Base-by-base conservation (phyloP, 2,888 invertebrate species). In the Andrena bucephala region DNA sequence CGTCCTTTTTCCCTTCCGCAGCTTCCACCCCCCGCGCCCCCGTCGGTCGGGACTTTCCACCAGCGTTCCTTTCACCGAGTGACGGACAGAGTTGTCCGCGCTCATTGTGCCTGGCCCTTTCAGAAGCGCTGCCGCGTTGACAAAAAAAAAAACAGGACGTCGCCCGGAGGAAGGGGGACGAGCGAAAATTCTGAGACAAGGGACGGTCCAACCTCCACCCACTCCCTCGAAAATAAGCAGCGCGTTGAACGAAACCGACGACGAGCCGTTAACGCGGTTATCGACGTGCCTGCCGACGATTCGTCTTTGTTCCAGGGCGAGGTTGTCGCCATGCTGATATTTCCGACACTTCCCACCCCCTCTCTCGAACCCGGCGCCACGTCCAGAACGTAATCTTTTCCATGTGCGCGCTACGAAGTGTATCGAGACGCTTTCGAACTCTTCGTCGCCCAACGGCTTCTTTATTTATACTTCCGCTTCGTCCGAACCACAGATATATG, bases 211-310 rank as follows among this genome's bases (percentile, higher is more conserved):
- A n/a, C 7, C 2, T 42, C 20, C 33, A 16, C 24, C 20, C 57
- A 20, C 10, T 6, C 16, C 8, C 50, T 71, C 48, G 50, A 75
- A 77, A 85, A 79, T 77, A 78, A 42, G 42, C 42, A 42, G 42
- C 42, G 42, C 4, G 42, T 42, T 42, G 13, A 83, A 72, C 82
- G 20, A 73, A 63, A 66, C 31, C 50, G 79, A 81, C 76, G 77
- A 76, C 60, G 67, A 74, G 75, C 57, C 54, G 82, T 83, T 86
- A 81, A 87, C 77, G 77, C 72, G 75, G 84, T 87, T 87, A 87
- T 82, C 81, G 85, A 77, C 50, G 83, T 78, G 72, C 68, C 73
- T 57, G 59, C 50, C 29, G 67, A 74, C 71, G 66, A 84, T 87
- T 81, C 81, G 74, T 85, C 77, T 85, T 77, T 77, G 75, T 77